Evolutionary conservation across 2,113 vertebrate genomes (phyloP).

Genomic region (Brachionichthys hirsutus): DNA sequence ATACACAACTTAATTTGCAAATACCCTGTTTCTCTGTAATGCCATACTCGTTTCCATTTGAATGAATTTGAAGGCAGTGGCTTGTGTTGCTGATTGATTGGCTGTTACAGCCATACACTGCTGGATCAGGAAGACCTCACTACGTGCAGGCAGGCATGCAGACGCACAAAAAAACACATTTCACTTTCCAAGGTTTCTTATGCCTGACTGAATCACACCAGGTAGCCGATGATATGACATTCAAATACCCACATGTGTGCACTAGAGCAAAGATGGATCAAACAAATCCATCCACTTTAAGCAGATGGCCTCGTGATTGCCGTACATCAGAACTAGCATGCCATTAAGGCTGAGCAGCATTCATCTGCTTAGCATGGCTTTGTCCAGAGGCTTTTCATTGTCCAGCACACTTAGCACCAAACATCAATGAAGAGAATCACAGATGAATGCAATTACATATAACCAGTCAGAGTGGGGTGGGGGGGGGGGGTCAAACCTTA

Average conservation of each 20-base stretch:
- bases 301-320: conserved; percentile 76
- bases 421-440: conserved; percentile 57
- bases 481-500: conserved; percentile 24
- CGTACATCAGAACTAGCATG: conserved; percentile 76
- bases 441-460: conserved; percentile 64
- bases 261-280: conserved; percentile 63
- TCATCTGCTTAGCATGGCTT: conserved; percentile 64
- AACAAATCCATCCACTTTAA: conserved; percentile 75
- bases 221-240: conserved; percentile 56
- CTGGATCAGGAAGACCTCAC: conserved; percentile 51
- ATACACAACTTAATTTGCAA: conserved; percentile 75
- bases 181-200: conserved; percentile 54
- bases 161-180: conserved; percentile 52
- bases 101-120: conserved; percentile 53
- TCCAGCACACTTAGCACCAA: conserved; percentile 64
- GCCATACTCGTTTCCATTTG: conserved; percentile 74
- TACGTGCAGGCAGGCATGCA: conserved; percentile 22
- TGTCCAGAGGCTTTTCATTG: conserved; percentile 75
- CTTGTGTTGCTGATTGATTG: conserved; percentile 73
- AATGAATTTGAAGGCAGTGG: conserved; percentile 73
- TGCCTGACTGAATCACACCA: conserved; percentile 63
- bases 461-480: conserved; percentile 15
- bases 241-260: conserved; percentile 49
- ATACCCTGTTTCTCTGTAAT: conserved; percentile 65
- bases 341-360: conserved; percentile 76